Conservation (phyloP, 2,113 vertebrate genomes). For the Saimiri boliviensis region DNA sequence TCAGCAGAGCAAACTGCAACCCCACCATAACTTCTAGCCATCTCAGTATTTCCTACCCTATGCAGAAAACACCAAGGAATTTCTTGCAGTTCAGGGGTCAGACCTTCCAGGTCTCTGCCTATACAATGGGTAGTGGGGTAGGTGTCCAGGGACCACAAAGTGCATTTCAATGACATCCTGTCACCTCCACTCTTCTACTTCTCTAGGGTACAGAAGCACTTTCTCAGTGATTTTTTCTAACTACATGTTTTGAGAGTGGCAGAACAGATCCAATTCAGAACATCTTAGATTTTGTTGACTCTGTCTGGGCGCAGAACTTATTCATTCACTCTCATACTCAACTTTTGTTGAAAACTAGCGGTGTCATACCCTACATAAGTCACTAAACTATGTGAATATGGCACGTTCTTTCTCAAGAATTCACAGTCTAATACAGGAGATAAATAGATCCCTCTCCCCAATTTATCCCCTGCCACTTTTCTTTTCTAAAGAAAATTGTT, state of each 20-base stretch:
- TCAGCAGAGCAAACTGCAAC: slow-evolving; percentile 31
- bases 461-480: not conserved
- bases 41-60: not conserved
- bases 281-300: not conserved
- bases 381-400: not conserved
- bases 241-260: not conserved
- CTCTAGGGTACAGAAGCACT: not conserved
- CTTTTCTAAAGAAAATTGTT: slow-evolving; percentile 25
- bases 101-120: not conserved
- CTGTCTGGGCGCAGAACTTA: not conserved
- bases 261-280: not conserved
- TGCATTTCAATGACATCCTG: not conserved
- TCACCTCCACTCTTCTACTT: not conserved
- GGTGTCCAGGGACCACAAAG: not conserved
- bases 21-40: not conserved
- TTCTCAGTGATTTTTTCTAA: not conserved
- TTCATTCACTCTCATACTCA: not conserved
- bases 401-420: slow-evolving; percentile 19
- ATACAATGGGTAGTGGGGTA: not conserved
- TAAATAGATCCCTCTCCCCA: not conserved
- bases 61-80: not conserved
- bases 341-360: slow-evolving; percentile 18
- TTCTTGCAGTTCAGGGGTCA: slow-evolving; percentile 1
- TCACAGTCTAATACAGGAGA: slow-evolving; percentile 31
- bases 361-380: not conserved